Evolutionary conservation across 2,113 vertebrate species (phyloP).

Genomic region (Lasiurus cinereus): DNA sequence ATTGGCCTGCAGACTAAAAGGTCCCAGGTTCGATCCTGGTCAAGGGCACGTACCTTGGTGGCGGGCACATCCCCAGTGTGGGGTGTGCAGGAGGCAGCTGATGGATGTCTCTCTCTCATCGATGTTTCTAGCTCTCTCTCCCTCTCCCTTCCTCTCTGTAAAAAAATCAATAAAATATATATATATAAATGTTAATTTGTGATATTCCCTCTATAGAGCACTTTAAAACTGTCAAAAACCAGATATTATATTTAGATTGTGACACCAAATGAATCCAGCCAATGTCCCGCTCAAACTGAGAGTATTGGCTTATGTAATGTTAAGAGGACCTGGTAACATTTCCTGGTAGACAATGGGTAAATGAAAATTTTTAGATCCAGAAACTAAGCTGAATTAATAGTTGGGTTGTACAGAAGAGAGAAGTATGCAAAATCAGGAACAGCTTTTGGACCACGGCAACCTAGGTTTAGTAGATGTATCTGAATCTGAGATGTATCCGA

Average conservation of each 20-base stretch:
- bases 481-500: too few species aligned
- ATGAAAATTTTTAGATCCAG: background rate
- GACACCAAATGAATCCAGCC: background rate
- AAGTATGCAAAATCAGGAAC: background rate
- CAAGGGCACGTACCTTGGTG: too few species aligned
- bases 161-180: too few species aligned
- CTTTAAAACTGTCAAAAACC: background rate
- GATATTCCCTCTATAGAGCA: background rate
- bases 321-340: background rate
- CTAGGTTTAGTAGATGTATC: background rate
- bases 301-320: background rate
- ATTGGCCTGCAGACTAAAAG: too few species aligned
- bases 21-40: too few species aligned
- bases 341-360: background rate
- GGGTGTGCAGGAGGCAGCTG: too few species aligned
- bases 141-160: too few species aligned
- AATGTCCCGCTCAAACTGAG: background rate
- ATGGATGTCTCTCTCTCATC: too few species aligned
- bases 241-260: background rate
- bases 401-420: background rate
- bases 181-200: too few species aligned
- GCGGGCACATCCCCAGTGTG: too few species aligned
- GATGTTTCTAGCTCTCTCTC: too few species aligned
- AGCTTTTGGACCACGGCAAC: background rate
- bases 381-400: background rate